Evolutionary conservation across 2,797 vertebrate species (phyloP).

Genomic region (Gadopsis marmoratus): DNA sequence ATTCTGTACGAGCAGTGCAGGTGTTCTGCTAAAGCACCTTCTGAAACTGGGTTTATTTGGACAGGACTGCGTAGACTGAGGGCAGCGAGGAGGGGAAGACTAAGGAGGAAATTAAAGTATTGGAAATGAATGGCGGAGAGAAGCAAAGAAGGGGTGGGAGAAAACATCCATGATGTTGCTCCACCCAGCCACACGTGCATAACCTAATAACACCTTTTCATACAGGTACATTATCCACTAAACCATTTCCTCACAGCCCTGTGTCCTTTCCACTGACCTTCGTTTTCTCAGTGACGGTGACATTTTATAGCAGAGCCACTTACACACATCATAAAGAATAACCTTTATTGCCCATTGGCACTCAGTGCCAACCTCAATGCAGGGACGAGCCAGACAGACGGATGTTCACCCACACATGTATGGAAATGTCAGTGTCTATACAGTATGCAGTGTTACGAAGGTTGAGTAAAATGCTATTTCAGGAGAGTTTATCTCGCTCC

Average conservation of each 20-base stretch:
- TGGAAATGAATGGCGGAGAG: conserved; percentile 23
- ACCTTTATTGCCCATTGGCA: conserved; percentile 82
- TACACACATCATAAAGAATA: conserved; percentile 80
- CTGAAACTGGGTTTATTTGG: conserved; percentile 31
- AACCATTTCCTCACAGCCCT: conserved; percentile 54
- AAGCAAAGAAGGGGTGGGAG: neutral
- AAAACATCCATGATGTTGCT: conserved; percentile 12
- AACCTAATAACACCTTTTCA: conserved; percentile 46
- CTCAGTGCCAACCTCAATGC: conserved; percentile 37
- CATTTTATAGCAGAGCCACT: conserved; percentile 80
- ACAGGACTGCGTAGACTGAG: conserved; percentile 8
- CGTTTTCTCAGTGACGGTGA: conserved; percentile 75
- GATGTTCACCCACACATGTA: conserved; percentile 57
- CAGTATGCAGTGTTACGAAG: conserved; percentile 38
- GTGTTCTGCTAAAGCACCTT: conserved; percentile 31
- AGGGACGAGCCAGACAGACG: conserved; percentile 37
- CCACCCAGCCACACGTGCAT: conserved; percentile 21
- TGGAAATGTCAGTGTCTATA: conserved; percentile 68
- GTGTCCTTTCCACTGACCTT: conserved; percentile 79
- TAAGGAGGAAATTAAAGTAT: conserved; percentile 2
- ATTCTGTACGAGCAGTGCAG: conserved; percentile 34
- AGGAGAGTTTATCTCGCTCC: conserved; percentile 42
- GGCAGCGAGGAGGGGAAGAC: neutral
- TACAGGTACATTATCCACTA: conserved; percentile 45
- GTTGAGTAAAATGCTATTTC: conserved; percentile 63